Conservation (phyloP, 2,113 vertebrate species). For the Dipodomys spectabilis region DNA sequence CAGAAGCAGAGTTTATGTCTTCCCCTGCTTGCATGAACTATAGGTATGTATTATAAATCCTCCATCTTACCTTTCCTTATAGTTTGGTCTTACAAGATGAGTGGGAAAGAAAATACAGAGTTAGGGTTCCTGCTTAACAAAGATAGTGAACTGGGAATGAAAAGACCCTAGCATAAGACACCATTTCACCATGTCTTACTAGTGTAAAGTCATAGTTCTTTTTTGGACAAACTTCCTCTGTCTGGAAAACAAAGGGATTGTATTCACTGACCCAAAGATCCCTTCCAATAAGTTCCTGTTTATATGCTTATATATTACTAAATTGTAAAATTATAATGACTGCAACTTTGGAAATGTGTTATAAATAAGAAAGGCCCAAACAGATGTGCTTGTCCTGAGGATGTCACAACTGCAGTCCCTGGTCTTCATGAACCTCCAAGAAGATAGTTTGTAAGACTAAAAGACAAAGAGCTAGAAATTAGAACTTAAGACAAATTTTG, state of each 20-base stretch:
- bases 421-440: not conserved
- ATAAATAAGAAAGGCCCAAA: not conserved
- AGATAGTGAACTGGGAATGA: not conserved
- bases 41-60: no score
- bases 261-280: not conserved
- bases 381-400: not conserved
- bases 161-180: not conserved
- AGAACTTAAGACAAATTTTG: not conserved
- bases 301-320: not conserved
- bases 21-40: not conserved
- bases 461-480: not conserved
- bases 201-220: not conserved
- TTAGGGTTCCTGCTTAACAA: not conserved
- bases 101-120: not conserved
- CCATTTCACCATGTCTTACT: not conserved
- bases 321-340: constrained; percentile 26
- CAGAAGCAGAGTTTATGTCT: not conserved
- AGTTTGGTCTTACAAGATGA: not conserved
- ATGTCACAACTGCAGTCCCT: not conserved
- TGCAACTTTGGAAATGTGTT: not conserved
- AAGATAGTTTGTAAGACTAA: not conserved
- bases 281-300: not conserved
- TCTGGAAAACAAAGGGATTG: constrained; percentile 8
- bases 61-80: no score
- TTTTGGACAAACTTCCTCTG: not conserved